Conservation (phyloP, 2,797 vertebrate genomes). For the Rhinophrynus dorsalis region DNA sequence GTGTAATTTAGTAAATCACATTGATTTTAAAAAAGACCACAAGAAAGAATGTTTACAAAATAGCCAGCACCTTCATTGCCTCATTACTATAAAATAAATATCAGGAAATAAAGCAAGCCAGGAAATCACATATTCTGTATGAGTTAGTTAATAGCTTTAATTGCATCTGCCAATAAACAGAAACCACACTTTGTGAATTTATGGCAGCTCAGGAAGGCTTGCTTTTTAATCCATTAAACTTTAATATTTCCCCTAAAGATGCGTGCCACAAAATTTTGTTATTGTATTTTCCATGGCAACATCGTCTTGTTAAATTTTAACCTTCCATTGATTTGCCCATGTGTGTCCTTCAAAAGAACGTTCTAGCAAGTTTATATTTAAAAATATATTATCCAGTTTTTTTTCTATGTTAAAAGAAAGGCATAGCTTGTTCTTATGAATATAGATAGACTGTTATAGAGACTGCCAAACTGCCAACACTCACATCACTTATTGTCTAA, state of each 20-base stretch:
- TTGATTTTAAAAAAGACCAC: neutral
- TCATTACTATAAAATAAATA: constrained; percentile 44
- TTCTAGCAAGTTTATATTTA: neutral
- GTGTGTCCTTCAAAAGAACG: neutral
- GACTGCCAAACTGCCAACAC: too few species aligned
- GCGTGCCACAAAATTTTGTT: constrained; percentile 35
- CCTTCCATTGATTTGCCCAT: neutral
- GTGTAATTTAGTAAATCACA: constrained; percentile 11
- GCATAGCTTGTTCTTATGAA: too few species aligned
- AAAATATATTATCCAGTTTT: too few species aligned
- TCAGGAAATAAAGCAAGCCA: constrained; percentile 41
- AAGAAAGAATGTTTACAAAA: constrained; percentile 8
- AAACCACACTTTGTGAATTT: constrained; percentile 51
- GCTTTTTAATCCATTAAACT: constrained; percentile 49
- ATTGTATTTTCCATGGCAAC: constrained; percentile 21
- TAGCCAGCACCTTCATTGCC: constrained; percentile 10
- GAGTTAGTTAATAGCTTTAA: constrained; percentile 53
- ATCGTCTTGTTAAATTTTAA: constrained; percentile 16
- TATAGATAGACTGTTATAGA: too few species aligned
- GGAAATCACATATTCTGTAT: constrained; percentile 47
- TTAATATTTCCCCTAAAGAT: constrained; percentile 55
- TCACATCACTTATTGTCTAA: too few species aligned
- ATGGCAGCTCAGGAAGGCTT: constrained; percentile 48
- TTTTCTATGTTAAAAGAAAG: too few species aligned
- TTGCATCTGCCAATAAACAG: constrained; percentile 51